Conservation (phyloP, 2,113 vertebrate genomes). For the Herpetotheres cachinnans region DNA sequence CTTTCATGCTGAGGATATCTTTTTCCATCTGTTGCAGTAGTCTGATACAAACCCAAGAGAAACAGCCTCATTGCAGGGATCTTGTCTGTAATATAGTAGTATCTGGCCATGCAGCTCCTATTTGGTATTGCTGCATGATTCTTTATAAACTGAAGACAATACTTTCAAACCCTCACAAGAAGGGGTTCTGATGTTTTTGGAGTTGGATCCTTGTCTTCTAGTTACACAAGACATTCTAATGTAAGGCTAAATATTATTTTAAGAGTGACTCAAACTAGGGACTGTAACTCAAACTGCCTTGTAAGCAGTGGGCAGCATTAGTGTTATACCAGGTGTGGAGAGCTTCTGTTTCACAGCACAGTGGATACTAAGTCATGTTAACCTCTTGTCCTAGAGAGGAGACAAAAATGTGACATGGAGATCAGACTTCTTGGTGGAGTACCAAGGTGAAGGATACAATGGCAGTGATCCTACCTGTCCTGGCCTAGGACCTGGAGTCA, state of each 20-base stretch:
- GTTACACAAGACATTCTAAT: not conserved
- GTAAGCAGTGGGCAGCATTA: not conserved
- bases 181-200: not conserved
- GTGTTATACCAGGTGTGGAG: not conserved
- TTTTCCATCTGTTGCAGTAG: not conserved
- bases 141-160: not conserved
- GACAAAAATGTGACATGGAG: constrained; percentile 85
- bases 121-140: not conserved
- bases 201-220: not conserved
- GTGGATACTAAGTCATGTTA: not conserved
- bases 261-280: not conserved
- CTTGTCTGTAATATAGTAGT: not conserved
- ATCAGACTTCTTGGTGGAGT: constrained; percentile 93
- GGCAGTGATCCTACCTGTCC: constrained; percentile 88
- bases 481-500: constrained; percentile 89
- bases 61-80: not conserved
- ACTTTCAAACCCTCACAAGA: not conserved
- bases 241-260: not conserved
- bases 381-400: constrained; percentile 76
- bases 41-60: not conserved
- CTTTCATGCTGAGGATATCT: not conserved
- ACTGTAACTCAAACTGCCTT: not conserved
- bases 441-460: constrained; percentile 91
- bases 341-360: not conserved
- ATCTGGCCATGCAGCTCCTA: not conserved